Evolutionary conservation across 2,888 invertebrate genomes (phyloP).

Genomic region (Trilocha varians): DNA sequence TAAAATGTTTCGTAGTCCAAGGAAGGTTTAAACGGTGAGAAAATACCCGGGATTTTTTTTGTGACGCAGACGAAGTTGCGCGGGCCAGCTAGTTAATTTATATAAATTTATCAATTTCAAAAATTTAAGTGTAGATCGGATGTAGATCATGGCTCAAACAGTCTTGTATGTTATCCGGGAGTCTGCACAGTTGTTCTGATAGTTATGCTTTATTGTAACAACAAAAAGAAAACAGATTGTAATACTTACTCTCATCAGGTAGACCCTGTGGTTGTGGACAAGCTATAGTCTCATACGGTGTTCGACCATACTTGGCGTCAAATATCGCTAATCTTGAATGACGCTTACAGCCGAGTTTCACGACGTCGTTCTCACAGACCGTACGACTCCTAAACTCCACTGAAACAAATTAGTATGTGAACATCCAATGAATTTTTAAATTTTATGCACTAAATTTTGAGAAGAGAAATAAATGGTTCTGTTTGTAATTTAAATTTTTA

Average conservation of each 20-base stretch:
- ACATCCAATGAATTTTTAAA: too few relatives aligned
- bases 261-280: conserved; percentile 86
- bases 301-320: conserved; percentile 90
- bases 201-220: background rate
- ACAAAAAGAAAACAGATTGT: background rate
- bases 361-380: conserved; percentile 88
- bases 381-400: conserved; percentile 92
- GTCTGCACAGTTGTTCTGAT: background rate
- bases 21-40: too few relatives aligned
- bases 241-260: conserved; percentile 83
- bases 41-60: too few relatives aligned
- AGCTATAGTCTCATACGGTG: conserved; percentile 82
- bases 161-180: too few relatives aligned
- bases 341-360: conserved; percentile 87
- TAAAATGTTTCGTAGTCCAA: too few relatives aligned
- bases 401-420: conserved; percentile 64
- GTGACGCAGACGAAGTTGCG: too few relatives aligned
- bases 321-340: conserved; percentile 89
- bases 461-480: background rate
- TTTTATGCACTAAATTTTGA: background rate
- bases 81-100: too few relatives aligned
- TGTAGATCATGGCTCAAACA: too few relatives aligned
- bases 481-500: too few relatives aligned
- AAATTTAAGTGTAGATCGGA: too few relatives aligned
- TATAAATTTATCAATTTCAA: too few relatives aligned